Base-by-base conservation (phyloP, 1,140 invertebrate genomes). In the Chelonus insularis region DNA sequence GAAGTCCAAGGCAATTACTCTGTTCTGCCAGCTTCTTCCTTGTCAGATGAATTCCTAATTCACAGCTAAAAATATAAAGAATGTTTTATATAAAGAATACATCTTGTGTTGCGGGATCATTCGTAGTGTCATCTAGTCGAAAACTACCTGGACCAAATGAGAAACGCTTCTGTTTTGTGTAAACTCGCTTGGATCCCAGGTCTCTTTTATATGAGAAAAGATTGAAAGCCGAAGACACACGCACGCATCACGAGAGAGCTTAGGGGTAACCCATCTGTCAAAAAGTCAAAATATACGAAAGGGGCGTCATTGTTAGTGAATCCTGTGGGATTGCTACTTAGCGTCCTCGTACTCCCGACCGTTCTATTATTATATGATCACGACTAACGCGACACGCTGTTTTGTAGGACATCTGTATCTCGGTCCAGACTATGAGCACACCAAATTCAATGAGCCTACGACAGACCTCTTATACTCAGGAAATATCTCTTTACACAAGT, bases 231-330 rank as follows among this genome's bases (percentile, higher is more conserved):
- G 34, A 36, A 18, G 48, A 54, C 58, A 60, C 48, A 43, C 48
- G 37, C 58, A 60, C 36, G 57, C 20, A 59, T 59, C 45, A 59
- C 47, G 36, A 61, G 48, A 52, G 39, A 36, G 59, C 50, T 52
- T 29, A 43, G 56, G 54, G 54, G 56, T 56, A 61, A 57, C 63
- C 74, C 75, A 77, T 77, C 75, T 77, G 75, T 77, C 75, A 77
- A 77, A 76, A 77, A 77, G 75, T 77, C 75, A 77, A 77, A 77
- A 77, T 76, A 77, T 64, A 74, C 70, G 68, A 70, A 71, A 73
- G 74, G 74, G 74, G 66, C 57, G 54, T 58, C 62, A 75, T 77
- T 77, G 75, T 77, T 59, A 50, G 39, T 34, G 54, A 52, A 64
- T 76, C 68, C 75, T 76, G 75, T 68, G 75, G 75, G 73, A 75